Base-by-base conservation (phyloP, 2,113 vertebrate genomes). In the Aptenodytes forsteri region DNA sequence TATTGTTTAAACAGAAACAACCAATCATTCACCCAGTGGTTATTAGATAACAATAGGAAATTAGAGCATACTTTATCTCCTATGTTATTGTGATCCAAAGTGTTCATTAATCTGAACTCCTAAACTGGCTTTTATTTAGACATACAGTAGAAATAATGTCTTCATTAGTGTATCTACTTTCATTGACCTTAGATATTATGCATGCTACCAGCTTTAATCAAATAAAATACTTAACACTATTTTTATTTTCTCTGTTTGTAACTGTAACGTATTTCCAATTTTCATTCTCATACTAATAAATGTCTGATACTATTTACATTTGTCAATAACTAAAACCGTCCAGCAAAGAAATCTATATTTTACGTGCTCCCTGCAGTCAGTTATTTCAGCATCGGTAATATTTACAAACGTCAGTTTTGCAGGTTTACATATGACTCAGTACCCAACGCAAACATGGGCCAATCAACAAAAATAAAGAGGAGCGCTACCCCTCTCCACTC, bases 41-140 rank as follows among this genome's bases (percentile, higher is more conserved):
- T 87, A 94, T 89, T 83, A 83, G 34, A 85, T 91, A 87, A 93
- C 19, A 59, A 66, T 16, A 85, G 84, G 75, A 97, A 96, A 95
- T 93, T 40, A 85, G 66, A 76, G 13, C 44, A 69, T 40, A 58
- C 76, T 95, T 90, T 95, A 79, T 79, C 64, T 67, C 69, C 56
- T 79, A 38, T 1, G 1, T 62, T 85, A 77, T 18, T 61, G 27
- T 69, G 30, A 83, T 49, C 10, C 58, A 83, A 83, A 71, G 23
- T 32, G 3, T 58, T 70, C 83, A 87, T 89, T 73, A 80, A 93
- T 89, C 54, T 72, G 26, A 94, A 67, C n/a, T 95, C 30, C 66
- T 91, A 50, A 93, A 54, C 55, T 26, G 44, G 10, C 23, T 84
- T 87, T 89, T 89, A 79, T 87, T 89, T 72, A 90, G 89, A 91